These are phyloP conservation scores for Minunthozetes semirufus DNA, from an alignment of 2,888 invertebrate genomes.

Conservation along the genomic window DNA sequence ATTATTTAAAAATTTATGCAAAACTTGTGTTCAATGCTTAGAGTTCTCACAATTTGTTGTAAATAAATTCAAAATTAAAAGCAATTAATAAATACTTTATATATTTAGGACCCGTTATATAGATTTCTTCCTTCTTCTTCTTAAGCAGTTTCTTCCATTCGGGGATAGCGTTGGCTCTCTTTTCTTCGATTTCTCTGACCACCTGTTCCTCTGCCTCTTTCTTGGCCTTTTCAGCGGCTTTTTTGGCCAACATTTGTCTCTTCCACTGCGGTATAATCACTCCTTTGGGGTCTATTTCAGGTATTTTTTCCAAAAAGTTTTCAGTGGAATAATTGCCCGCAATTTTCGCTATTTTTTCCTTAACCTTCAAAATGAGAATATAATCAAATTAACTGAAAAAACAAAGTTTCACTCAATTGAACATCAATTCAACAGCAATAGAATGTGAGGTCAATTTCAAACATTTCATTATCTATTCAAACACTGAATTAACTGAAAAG, in stretches of 20 bases:
- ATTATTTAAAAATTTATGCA: neutral
- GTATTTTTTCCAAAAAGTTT: constrained; percentile 83
- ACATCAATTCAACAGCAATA: neutral
- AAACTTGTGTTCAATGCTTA: neutral
- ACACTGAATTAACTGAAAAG: too few species aligned
- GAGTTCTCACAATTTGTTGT: too few species aligned
- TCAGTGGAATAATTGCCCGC: constrained; percentile 74
- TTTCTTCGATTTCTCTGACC: constrained; percentile 46
- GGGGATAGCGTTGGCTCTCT: constrained; percentile 68
- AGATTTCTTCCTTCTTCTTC: constrained; percentile 32
- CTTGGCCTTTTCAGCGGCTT: constrained; percentile 85
- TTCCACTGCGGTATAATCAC: constrained; percentile 90
- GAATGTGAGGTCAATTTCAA: too few species aligned
- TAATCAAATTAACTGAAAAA: neutral
- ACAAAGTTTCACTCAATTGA: neutral
- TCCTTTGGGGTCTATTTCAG: constrained; percentile 78
- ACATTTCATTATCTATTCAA: too few species aligned
- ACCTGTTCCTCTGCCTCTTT: constrained; percentile 76
- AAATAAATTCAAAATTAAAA: neutral
- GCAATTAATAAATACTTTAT: constrained; percentile 14
- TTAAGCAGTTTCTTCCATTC: constrained; percentile 66
- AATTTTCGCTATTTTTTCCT: constrained; percentile 74
- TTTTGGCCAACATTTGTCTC: constrained; percentile 85
- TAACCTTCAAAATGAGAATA: constrained; percentile 55
- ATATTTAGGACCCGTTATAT: constrained; percentile 3